A percentile compares a stretch with the other conserved stretches of the same genome.
Evolutionary conservation across 1,140 invertebrate genomes (phyloP).

Genomic region (Pseudomyrmex cubaensis): DNA sequence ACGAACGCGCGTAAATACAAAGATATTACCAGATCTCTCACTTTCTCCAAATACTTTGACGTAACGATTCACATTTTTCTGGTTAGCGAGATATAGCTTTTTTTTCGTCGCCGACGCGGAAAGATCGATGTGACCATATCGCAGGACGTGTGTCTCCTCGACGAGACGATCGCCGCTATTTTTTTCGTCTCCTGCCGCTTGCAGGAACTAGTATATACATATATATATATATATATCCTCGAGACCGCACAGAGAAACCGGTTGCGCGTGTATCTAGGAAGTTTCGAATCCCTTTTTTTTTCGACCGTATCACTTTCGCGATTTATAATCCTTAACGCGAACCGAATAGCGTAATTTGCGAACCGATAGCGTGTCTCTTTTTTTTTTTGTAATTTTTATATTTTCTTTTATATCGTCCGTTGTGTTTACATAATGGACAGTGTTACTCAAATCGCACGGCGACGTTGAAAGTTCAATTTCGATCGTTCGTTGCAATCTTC

Average conservation of each 20-base stretch:
- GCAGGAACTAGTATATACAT: constrained; percentile 19
- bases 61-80: not conserved
- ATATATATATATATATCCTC: constrained; percentile 14
- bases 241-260: constrained; percentile 35
- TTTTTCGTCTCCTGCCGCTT: constrained; percentile 22
- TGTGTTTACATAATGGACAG: too few species aligned
- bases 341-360: not conserved
- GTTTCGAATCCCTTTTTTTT: constrained; percentile 32
- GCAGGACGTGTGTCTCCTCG: not conserved
- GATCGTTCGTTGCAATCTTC: too few species aligned
- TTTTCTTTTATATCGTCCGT: too few species aligned
- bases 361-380: not conserved
- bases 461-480: not conserved
- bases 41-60: too few species aligned
- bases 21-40: too few species aligned
- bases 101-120: constrained; percentile 1
- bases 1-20: too few species aligned
- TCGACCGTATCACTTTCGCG: constrained; percentile 34
- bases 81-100: constrained; percentile 18
- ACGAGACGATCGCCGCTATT: constrained; percentile 35
- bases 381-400: not conserved
- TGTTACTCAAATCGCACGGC: too few species aligned
- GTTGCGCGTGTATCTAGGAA: constrained; percentile 47
- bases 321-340: not conserved
- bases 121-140: constrained; percentile 16